Percentiles rank a stretch among this genome's conserved stretches.
Evolutionary conservation across 2,888 invertebrate genomes (phyloP).

Genomic region (Trilocha varians): DNA sequence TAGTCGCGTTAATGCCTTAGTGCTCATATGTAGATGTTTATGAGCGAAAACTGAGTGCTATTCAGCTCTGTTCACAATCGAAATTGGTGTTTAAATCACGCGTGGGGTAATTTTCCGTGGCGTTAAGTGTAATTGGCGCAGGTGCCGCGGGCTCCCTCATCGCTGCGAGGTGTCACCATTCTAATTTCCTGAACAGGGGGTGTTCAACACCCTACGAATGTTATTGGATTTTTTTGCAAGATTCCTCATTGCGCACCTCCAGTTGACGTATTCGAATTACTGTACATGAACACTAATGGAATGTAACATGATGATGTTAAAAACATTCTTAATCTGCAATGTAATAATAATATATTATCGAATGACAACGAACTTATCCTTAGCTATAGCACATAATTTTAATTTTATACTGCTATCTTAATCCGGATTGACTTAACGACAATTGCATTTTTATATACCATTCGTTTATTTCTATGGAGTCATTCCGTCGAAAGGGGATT

Average conservation of each 20-base stretch:
- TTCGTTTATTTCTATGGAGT: slow-evolving; percentile 19
- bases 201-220: slow-evolving; percentile 18
- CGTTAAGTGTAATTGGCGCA: slow-evolving; percentile 40
- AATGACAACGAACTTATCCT: too few relatives aligned
- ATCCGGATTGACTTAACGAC: slow-evolving; percentile 1
- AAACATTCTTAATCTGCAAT: too few relatives aligned
- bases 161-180: slow-evolving; percentile 44
- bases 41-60: too few relatives aligned
- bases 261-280: slow-evolving; percentile 34
- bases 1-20: too few relatives aligned
- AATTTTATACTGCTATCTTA: slow-evolving; percentile 1
- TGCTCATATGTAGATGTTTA: not conserved
- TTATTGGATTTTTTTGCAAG: slow-evolving; percentile 62
- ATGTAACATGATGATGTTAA: not conserved
- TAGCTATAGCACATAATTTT: not conserved
- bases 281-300: not conserved
- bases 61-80: not conserved
- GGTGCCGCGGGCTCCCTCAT: slow-evolving; percentile 31
- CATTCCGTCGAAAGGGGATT: slow-evolving; percentile 23
- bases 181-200: slow-evolving; percentile 48
- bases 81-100: slow-evolving; percentile 14
- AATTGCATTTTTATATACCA: slow-evolving; percentile 17
- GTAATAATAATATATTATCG: too few relatives aligned
- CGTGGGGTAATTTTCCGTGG: slow-evolving; percentile 21
- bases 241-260: slow-evolving; percentile 47